phyloP scores from a whole-genome alignment of 2,888 invertebrate genomes.

The Erebia epiphron region DNA sequence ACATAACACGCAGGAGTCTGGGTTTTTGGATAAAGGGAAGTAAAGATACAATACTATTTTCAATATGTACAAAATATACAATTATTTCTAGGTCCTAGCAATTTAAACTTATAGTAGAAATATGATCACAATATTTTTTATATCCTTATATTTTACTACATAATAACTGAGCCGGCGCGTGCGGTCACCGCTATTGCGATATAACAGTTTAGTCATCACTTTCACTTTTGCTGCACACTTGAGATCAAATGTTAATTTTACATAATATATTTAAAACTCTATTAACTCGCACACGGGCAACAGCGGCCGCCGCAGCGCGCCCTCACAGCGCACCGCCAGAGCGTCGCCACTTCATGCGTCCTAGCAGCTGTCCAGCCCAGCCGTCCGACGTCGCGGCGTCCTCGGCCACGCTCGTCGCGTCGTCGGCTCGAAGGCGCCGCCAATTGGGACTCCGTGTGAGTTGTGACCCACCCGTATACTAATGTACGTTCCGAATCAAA shows the following conservation, averaged over 20 bases:
- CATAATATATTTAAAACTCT: constrained; percentile 69
- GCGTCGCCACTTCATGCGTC: constrained; percentile 18
- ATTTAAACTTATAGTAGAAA: constrained; percentile 78
- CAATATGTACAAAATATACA: constrained; percentile 84
- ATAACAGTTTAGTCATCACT: constrained; percentile 70
- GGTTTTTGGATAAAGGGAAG: constrained; percentile 82
- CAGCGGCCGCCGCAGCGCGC: constrained; percentile 59
- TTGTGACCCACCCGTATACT: constrained; percentile 26
- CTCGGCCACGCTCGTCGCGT: not conserved
- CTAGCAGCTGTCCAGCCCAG: too few relatives aligned
- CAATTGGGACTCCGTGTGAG: constrained; percentile 43
- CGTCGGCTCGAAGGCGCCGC: constrained; percentile 43
- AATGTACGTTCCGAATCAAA: constrained; percentile 37
- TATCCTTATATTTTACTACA: constrained; percentile 72
- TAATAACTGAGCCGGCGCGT: constrained; percentile 53
- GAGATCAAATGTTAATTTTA: constrained; percentile 82
- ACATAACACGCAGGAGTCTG: constrained; percentile 84
- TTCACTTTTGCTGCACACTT: constrained; percentile 81
- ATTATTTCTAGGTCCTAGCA: constrained; percentile 75
- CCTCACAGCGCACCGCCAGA: constrained; percentile 23
- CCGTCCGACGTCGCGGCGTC: not conserved
- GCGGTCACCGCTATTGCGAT: constrained; percentile 63
- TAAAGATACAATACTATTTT: constrained; percentile 83
- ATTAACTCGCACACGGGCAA: constrained; percentile 75
- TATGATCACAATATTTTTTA: constrained; percentile 83